These are phyloP conservation scores for Odontamblyopus lacepedii DNA, from an alignment of 2,797 vertebrate species.

Conservation along the genomic window DNA sequence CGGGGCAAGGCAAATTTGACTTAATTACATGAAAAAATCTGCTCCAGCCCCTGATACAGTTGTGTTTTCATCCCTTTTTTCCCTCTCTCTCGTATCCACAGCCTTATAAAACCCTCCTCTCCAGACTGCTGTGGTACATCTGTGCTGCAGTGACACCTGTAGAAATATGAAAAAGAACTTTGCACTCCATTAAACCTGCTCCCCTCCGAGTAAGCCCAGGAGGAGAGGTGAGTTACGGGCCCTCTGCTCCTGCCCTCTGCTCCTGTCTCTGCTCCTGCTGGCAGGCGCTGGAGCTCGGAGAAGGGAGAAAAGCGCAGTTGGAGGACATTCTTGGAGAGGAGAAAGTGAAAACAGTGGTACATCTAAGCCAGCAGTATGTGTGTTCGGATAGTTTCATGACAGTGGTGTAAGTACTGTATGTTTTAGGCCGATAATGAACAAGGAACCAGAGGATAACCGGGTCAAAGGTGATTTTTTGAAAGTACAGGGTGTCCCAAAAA, in stretches of 20 bases:
- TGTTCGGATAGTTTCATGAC: no score
- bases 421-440: no score
- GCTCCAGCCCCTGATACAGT: no score
- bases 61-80: no score
- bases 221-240: slow-evolving; percentile 57
- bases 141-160: slow-evolving; percentile 47
- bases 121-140: neutral
- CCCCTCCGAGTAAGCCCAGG: slow-evolving; percentile 49
- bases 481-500: no score
- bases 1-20: neutral
- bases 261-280: slow-evolving; percentile 27
- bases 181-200: slow-evolving; percentile 61
- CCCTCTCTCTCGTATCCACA: no score
- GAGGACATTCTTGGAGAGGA: slow-evolving; percentile 10
- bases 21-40: neutral
- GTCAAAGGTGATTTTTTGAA: no score
- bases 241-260: neutral
- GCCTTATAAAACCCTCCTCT: slow-evolving; percentile 11
- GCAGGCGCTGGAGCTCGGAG: slow-evolving; percentile 53
- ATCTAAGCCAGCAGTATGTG: no score
- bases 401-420: no score
- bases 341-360: neutral
- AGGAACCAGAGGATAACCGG: no score
- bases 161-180: slow-evolving; percentile 64
- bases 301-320: slow-evolving; percentile 16